phyloP scores from a whole-genome alignment of 2,888 invertebrate species.

The Drosophila histrio region DNA sequence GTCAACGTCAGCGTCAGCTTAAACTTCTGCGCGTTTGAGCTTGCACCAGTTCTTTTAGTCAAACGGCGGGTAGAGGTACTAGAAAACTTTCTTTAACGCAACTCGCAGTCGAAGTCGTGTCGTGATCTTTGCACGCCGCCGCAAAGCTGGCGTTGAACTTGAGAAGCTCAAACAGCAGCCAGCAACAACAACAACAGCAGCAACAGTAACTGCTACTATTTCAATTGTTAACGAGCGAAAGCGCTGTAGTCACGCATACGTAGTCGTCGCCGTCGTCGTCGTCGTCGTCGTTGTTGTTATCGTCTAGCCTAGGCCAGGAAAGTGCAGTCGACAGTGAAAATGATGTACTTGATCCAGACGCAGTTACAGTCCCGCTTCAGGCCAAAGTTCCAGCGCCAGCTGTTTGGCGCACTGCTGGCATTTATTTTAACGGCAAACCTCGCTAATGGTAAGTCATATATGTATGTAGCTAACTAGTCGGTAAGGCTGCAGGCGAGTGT shows the following conservation, averaged over 20 bases:
- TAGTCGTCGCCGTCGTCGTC: constrained; percentile 11
- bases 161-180: constrained; percentile 41
- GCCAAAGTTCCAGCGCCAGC: constrained; percentile 60
- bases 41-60: constrained; percentile 53
- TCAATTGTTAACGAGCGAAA: constrained; percentile 83
- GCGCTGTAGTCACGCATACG: constrained; percentile 76
- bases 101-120: constrained; percentile 38
- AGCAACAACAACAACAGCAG: constrained; percentile 15
- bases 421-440: constrained; percentile 60
- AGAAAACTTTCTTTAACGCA: constrained; percentile 70
- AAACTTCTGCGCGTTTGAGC: constrained; percentile 21
- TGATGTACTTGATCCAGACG: constrained; percentile 66
- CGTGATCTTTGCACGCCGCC: constrained; percentile 65
- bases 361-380: constrained; percentile 41
- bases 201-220: constrained; percentile 65
- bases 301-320: constrained; percentile 65
- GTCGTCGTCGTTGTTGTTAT: background rate
- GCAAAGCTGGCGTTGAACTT: constrained; percentile 63
- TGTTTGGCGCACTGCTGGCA: constrained; percentile 70
- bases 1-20: background rate
- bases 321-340: constrained; percentile 78
- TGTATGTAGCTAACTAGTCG: too few relatives aligned
- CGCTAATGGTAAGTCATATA: constrained; percentile 67
- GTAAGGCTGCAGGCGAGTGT: too few relatives aligned
- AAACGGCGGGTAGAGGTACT: constrained; percentile 39